These are phyloP conservation scores for Capreolus pygargus DNA, from an alignment of 2,113 vertebrate species.

Conservation along the genomic window DNA sequence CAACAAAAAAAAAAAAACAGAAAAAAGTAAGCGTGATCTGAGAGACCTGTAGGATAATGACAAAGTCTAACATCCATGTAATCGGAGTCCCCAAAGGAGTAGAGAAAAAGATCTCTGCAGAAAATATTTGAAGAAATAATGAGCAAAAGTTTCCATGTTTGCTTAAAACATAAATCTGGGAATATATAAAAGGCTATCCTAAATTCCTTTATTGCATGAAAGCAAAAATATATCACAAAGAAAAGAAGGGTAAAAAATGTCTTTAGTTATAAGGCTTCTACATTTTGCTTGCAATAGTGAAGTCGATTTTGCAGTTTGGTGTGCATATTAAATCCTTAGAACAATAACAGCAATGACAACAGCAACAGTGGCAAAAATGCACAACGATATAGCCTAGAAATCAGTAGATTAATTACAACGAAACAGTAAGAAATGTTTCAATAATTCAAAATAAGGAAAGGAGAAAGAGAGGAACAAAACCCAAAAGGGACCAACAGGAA, in stretches of 20 bases:
- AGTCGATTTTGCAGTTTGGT: neutral
- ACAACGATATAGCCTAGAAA: neutral
- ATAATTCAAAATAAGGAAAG: neutral
- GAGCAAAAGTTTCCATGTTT: neutral
- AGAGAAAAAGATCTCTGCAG: neutral
- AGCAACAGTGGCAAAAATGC: neutral
- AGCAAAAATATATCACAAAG: neutral
- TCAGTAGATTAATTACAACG: neutral
- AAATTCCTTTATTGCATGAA: neutral
- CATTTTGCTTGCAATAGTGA: neutral
- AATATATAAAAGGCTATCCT: neutral
- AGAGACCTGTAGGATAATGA: neutral
- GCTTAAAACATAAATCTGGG: neutral
- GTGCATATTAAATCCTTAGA: neutral
- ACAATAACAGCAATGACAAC: neutral
- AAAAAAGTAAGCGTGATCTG: neutral
- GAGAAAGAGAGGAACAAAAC: neutral
- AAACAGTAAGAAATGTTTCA: neutral
- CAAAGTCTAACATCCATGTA: neutral
- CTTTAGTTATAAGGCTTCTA: neutral
- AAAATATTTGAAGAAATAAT: neutral
- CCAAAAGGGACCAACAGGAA: neutral
- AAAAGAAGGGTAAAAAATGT: neutral
- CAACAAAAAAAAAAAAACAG: neutral
- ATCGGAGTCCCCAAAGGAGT: neutral